A percentile compares a stretch with the other conserved stretches of the same genome.
These are phyloP conservation scores for Corvus hawaiiensis DNA, from an alignment of 2,113 vertebrate genomes.

Conservation along the genomic window DNA sequence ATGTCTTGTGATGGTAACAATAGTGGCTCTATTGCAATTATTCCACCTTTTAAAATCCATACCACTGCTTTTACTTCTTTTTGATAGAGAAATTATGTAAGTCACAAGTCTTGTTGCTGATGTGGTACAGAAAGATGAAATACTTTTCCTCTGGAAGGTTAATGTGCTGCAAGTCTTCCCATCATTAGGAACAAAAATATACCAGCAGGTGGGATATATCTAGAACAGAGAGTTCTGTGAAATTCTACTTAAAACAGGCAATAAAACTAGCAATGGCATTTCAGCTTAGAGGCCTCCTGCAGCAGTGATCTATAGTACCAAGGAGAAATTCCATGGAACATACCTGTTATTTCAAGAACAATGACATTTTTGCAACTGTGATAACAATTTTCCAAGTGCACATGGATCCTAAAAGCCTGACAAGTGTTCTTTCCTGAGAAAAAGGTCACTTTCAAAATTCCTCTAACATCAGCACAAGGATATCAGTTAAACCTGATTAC, in stretches of 20 bases:
- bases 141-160: conserved; percentile 31
- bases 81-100: not conserved
- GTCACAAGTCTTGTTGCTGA: not conserved
- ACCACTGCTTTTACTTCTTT: not conserved
- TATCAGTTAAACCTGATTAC: not conserved
- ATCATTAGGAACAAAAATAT: conserved; percentile 58
- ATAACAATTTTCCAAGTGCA: not conserved
- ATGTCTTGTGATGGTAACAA: not conserved
- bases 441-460: not conserved
- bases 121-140: conserved; percentile 34
- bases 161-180: conserved; percentile 39
- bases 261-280: conserved; percentile 34
- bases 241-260: conserved; percentile 34
- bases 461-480: not conserved
- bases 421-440: not conserved
- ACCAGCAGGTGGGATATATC: conserved; percentile 53
- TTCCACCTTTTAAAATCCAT: not conserved
- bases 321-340: not conserved
- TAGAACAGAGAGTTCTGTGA: conserved; percentile 34
- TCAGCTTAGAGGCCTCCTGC: conserved; percentile 33
- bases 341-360: not conserved
- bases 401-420: not conserved
- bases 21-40: not conserved
- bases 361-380: not conserved
- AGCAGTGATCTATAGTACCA: conserved; percentile 7